phyloP scores from a whole-genome alignment of 2,797 vertebrate species.

The Syngnathus rostellatus region DNA sequence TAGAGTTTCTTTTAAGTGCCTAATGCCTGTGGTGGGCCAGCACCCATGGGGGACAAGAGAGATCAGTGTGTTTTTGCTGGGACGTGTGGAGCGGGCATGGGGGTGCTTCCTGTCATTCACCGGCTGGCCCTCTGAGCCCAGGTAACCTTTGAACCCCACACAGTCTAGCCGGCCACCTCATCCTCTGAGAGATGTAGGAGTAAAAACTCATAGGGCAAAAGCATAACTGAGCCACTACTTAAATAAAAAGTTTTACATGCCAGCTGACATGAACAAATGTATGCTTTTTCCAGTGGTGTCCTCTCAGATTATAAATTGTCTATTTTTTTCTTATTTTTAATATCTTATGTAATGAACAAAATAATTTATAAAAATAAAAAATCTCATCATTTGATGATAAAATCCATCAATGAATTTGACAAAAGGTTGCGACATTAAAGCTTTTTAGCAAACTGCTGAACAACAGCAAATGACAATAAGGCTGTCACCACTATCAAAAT shows the following conservation, averaged over 20 bases:
- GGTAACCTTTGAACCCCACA: slow-evolving; percentile 48
- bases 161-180: slow-evolving; percentile 35
- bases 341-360: no score
- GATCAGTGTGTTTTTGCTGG: slow-evolving; percentile 65
- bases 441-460: background rate
- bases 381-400: background rate
- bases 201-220: background rate
- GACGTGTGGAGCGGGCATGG: slow-evolving; percentile 60
- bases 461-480: background rate
- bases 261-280: background rate
- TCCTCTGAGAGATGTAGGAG: slow-evolving; percentile 8
- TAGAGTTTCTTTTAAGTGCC: slow-evolving; percentile 73
- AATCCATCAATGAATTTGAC: background rate
- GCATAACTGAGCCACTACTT: background rate
- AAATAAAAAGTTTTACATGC: background rate
- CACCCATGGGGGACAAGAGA: slow-evolving; percentile 60
- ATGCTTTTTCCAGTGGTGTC: background rate
- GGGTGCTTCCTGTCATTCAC: slow-evolving; percentile 71
- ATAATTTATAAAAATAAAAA: no score
- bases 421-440: background rate
- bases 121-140: slow-evolving; percentile 49
- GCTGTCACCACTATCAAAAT: background rate
- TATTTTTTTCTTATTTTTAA: background rate
- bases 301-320: background rate
- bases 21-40: slow-evolving; percentile 68